phyloP scores from a whole-genome alignment of 2,797 vertebrate genomes.

The Enteromius anoplus region DNA sequence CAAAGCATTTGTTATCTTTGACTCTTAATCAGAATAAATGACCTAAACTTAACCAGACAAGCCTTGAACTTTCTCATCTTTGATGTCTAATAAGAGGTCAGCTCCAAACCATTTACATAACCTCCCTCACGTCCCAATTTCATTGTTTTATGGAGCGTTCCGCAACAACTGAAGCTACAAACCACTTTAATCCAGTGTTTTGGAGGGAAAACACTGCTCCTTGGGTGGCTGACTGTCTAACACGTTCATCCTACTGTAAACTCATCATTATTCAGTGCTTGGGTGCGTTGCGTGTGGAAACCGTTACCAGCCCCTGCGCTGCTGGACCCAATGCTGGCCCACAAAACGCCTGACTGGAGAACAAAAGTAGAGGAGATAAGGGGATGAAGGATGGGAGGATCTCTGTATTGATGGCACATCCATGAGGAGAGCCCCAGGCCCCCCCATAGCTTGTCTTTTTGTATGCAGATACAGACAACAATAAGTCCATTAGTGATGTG shows the following conservation, averaged over 20 bases:
- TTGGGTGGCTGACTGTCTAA: slow-evolving; percentile 44
- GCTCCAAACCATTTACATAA: slow-evolving; percentile 31
- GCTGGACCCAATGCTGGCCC: slow-evolving; percentile 49
- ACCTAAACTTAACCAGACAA: slow-evolving; percentile 47
- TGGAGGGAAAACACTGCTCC: slow-evolving; percentile 20
- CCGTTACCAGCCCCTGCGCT: slow-evolving; percentile 31
- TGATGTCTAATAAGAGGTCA: slow-evolving; percentile 42
- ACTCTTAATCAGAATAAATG: slow-evolving; percentile 41
- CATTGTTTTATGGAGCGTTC: slow-evolving; percentile 31
- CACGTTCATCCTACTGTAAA: slow-evolving; percentile 32
- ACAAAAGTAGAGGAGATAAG: slow-evolving; percentile 51
- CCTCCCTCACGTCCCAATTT: slow-evolving; percentile 24
- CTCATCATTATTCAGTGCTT: slow-evolving; percentile 45
- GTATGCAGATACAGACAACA: slow-evolving; percentile 64
- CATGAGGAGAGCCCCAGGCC: slow-evolving; percentile 41
- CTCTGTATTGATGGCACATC: slow-evolving; percentile 52
- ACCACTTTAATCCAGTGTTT: slow-evolving; percentile 42
- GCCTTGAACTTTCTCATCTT: slow-evolving; percentile 45
- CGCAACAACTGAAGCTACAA: slow-evolving; percentile 17
- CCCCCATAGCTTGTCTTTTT: slow-evolving; percentile 59
- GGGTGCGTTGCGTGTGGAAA: slow-evolving; percentile 26
- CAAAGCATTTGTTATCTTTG: slow-evolving; percentile 34
- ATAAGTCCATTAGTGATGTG: slow-evolving; percentile 75
- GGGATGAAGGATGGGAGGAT: slow-evolving; percentile 36
- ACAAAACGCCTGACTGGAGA: slow-evolving; percentile 53